Evolutionary conservation across 2,888 invertebrate species (phyloP).

Genomic region (Linyphia triangularis): DNA sequence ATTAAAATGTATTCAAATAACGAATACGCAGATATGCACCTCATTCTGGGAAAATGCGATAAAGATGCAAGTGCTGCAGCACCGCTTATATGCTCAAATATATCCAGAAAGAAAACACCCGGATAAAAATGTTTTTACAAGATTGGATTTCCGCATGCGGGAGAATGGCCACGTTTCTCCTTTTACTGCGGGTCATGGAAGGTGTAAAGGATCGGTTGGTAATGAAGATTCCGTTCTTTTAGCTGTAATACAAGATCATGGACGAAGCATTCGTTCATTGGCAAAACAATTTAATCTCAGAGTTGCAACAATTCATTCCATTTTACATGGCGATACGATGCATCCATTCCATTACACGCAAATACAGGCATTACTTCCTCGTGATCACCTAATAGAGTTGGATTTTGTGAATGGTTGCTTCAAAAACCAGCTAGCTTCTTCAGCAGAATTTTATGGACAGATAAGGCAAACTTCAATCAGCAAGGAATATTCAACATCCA

Average conservation of each 20-base stretch:
- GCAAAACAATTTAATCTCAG: neutral
- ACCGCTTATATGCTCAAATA: neutral
- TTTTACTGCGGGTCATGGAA: neutral
- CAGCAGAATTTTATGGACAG: neutral
- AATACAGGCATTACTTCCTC: neutral
- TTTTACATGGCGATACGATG: neutral
- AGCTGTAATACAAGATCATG: neutral
- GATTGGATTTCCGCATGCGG: constrained; percentile 17
- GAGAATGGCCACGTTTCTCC: too few relatives aligned
- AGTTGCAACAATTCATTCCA: neutral
- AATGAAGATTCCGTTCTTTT: neutral
- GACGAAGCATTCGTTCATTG: too few relatives aligned
- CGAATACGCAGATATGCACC: neutral
- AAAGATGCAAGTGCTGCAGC: neutral
- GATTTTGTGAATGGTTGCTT: constrained; percentile 17
- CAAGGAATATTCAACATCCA: neutral
- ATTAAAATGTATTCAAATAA: neutral
- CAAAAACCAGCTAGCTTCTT: constrained; percentile 6
- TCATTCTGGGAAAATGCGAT: neutral
- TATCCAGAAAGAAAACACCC: neutral
- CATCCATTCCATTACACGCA: neutral
- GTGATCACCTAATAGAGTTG: neutral
- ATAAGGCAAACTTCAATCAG: neutral
- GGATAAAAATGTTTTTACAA: neutral
- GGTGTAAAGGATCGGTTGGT: neutral